Evolutionary conservation across 2,888 invertebrate genomes (phyloP).

Genomic region (Cryptocephalus primarius): DNA sequence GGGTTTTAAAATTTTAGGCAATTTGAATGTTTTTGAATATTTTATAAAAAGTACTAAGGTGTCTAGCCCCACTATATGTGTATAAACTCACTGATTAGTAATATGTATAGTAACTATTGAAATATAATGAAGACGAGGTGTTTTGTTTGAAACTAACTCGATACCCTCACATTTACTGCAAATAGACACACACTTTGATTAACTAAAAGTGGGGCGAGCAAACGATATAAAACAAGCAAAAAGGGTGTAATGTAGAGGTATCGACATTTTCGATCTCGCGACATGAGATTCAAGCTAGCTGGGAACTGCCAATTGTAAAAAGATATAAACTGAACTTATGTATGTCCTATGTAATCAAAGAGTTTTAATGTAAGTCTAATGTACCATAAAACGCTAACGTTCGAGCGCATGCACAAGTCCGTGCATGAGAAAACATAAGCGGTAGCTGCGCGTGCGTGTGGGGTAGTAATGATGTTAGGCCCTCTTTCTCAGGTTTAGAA

Average conservation of each 20-base stretch:
- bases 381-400: slow-evolving; percentile 29
- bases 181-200: too few relatives aligned
- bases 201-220: too few relatives aligned
- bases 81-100: slow-evolving; percentile 29
- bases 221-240: too few relatives aligned
- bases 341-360: slow-evolving; percentile 34
- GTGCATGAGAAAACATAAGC: too few relatives aligned
- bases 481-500: slow-evolving; percentile 36
- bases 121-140: slow-evolving; percentile 18
- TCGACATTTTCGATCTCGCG: slow-evolving; percentile 31
- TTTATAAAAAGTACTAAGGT: slow-evolving; percentile 22
- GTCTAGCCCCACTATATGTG: slow-evolving; percentile 27
- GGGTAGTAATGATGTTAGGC: slow-evolving; percentile 32
- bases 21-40: slow-evolving; percentile 24
- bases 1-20: slow-evolving; percentile 28
- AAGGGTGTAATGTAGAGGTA: slow-evolving; percentile 19
- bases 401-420: slow-evolving; percentile 10
- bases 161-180: slow-evolving; percentile 14
- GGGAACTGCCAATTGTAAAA: slow-evolving; percentile 41
- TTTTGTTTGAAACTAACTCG: slow-evolving; percentile 25
- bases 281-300: slow-evolving; percentile 37
- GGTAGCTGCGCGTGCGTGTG: slow-evolving; percentile 8
- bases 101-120: slow-evolving; percentile 22
- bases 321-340: slow-evolving; percentile 32
- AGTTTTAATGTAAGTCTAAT: slow-evolving; percentile 33